These are phyloP conservation scores for Brachyalestes nurse DNA, from an alignment of 2,797 vertebrate species.

Conservation along the genomic window DNA sequence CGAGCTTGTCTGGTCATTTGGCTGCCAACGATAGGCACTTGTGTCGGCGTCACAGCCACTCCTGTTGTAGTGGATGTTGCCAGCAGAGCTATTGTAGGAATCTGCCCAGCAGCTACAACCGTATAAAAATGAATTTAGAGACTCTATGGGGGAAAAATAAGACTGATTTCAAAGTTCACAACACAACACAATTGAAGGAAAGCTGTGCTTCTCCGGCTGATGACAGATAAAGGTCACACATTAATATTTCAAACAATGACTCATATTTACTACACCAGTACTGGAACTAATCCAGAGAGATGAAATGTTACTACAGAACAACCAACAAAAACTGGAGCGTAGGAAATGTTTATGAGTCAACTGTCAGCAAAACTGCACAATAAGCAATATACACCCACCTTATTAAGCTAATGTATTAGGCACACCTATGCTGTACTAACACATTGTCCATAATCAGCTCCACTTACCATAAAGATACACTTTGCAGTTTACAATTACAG, in stretches of 20 bases:
- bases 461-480: too few relatives aligned
- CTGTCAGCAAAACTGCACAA: too few relatives aligned
- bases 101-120: conserved; percentile 76
- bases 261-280: not conserved
- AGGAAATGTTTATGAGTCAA: not conserved
- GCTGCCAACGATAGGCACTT: conserved; percentile 76
- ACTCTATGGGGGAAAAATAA: not conserved
- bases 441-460: too few relatives aligned
- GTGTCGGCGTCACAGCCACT: conserved; percentile 70
- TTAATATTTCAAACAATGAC: not conserved
- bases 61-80: conserved; percentile 70
- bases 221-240: not conserved
- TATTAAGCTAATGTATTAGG: too few relatives aligned
- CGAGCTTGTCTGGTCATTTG: conserved; percentile 82
- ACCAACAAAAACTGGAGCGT: not conserved
- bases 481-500: too few relatives aligned
- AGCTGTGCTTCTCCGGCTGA: not conserved
- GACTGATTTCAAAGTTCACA: not conserved
- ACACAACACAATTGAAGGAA: not conserved
- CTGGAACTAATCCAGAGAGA: not conserved
- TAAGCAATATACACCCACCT: too few relatives aligned
- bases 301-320: not conserved
- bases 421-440: too few relatives aligned
- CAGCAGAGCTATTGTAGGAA: conserved; percentile 76
- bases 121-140: not conserved